These are phyloP conservation scores for Typhlomys cinereus DNA, from an alignment of 2,113 vertebrate genomes.

Conservation along the genomic window DNA sequence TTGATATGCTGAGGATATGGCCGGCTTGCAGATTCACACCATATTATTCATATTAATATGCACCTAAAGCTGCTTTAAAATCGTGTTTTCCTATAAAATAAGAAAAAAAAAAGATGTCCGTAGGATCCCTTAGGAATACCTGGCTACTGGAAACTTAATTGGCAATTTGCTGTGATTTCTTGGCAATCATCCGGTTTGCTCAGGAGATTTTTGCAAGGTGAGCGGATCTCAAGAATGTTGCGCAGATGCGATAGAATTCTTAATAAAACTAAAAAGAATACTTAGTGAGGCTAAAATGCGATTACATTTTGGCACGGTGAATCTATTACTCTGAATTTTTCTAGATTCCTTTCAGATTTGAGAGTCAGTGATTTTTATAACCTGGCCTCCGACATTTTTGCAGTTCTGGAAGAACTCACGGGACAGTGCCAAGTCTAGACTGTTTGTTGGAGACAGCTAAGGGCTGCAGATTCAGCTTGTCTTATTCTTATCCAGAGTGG, in stretches of 20 bases:
- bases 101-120: background rate
- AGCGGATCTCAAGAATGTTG: constrained; percentile 24
- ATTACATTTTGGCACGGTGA: constrained; percentile 20
- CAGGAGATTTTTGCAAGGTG: constrained; percentile 47
- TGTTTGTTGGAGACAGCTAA: background rate
- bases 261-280: constrained; percentile 17
- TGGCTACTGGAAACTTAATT: constrained; percentile 20
- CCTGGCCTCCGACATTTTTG: constrained; percentile 1
- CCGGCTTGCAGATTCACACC: background rate
- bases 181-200: constrained; percentile 16
- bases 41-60: background rate
- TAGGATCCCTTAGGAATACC: constrained; percentile 16
- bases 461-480: background rate
- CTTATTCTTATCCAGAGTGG: background rate
- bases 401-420: background rate
- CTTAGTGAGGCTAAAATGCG: constrained; percentile 31
- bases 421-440: background rate
- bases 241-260: constrained; percentile 45
- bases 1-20: background rate
- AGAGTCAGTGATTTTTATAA: background rate
- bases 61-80: background rate
- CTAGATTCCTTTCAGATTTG: constrained; percentile 13
- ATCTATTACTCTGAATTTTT: constrained; percentile 28
- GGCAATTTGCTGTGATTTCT: constrained; percentile 36
- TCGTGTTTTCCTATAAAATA: background rate